These are phyloP conservation scores for Falco punctatus DNA, from an alignment of 2,113 vertebrate species.

Conservation along the genomic window DNA sequence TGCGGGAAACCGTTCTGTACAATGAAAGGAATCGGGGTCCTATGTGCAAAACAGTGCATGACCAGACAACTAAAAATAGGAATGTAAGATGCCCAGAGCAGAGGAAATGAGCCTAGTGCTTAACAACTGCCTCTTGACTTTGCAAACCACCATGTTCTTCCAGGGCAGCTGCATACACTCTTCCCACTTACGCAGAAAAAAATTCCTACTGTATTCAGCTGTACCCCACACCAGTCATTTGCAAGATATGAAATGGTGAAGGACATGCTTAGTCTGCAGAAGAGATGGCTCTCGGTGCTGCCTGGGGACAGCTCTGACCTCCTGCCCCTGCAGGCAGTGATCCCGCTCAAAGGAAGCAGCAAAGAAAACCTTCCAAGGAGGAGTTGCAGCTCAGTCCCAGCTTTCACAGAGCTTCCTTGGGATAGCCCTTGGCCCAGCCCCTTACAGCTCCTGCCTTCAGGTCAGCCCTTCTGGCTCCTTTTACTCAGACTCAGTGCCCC, in stretches of 20 bases:
- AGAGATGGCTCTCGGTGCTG: not conserved
- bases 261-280: fast-evolving
- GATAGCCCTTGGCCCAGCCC: not conserved
- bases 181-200: not conserved
- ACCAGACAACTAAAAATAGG: not conserved
- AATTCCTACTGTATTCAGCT: not conserved
- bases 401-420: not conserved
- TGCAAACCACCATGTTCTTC: not conserved
- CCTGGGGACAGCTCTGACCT: not conserved
- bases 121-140: not conserved
- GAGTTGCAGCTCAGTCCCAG: not conserved
- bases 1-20: not conserved
- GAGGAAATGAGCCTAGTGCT: not conserved
- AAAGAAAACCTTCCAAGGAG: not conserved
- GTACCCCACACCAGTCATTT: not conserved
- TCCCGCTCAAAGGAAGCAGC: not conserved
- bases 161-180: not conserved
- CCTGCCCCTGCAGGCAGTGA: not conserved
- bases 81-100: not conserved
- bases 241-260: not conserved
- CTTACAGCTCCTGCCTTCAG: not conserved
- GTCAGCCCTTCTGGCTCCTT: not conserved
- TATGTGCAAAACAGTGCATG: not conserved
- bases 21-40: not conserved
- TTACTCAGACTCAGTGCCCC: not conserved